Evolutionary conservation across 2,797 vertebrate genomes (phyloP).

Genomic region (Cephalopachus bancanus): DNA sequence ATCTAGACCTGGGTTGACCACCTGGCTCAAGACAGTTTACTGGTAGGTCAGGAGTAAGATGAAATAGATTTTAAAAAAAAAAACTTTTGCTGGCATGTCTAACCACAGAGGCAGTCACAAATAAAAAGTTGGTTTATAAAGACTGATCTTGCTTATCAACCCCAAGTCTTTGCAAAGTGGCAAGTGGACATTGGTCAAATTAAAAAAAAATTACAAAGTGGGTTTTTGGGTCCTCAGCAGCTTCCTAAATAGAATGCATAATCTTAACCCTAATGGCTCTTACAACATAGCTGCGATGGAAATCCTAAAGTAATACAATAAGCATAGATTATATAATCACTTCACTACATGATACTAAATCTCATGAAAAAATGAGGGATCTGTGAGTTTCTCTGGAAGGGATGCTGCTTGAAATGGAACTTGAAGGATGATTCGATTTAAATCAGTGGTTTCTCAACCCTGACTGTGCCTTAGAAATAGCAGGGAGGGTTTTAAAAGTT

Average conservation of each 20-base stretch:
- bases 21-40: background rate
- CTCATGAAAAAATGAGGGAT: background rate
- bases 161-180: background rate
- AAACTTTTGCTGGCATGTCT: background rate
- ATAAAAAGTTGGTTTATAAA: background rate
- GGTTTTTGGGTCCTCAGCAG: background rate
- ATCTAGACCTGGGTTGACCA: background rate
- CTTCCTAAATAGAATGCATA: conserved; percentile 8
- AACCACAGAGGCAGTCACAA: background rate
- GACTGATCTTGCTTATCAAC: background rate
- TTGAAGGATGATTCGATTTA: background rate
- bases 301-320: conserved; percentile 61
- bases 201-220: background rate
- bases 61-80: background rate
- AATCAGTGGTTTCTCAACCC: background rate
- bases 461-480: background rate
- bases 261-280: background rate
- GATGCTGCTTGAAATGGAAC: background rate
- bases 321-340: conserved; percentile 1
- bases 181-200: background rate
- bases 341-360: background rate
- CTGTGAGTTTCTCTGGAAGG: background rate
- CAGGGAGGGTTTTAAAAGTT: background rate
- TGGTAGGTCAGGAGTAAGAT: background rate
- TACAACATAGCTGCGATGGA: background rate